Percentiles rank a stretch among this genome's conserved stretches.
Evolutionary conservation across 2,113 vertebrate genomes (phyloP).

Genomic region (Scomber scombrus): DNA sequence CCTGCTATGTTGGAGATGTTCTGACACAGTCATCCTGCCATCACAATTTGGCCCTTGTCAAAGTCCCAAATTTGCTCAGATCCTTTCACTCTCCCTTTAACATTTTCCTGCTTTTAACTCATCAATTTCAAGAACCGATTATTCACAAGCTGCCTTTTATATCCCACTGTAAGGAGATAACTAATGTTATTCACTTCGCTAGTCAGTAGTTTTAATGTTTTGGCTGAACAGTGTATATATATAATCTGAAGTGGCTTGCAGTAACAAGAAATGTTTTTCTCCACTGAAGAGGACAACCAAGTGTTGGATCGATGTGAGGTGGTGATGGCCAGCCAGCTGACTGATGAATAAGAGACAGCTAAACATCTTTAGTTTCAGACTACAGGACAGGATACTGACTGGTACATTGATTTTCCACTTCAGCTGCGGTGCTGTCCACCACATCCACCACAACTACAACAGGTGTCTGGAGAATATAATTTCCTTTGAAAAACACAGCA

Average conservation of each 20-base stretch:
- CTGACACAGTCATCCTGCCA: too few relatives aligned
- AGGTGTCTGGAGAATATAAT: not conserved
- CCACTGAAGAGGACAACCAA: not conserved
- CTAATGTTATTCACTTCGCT: too few relatives aligned
- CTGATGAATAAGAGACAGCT: constrained; percentile 24
- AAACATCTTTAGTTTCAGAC: constrained; percentile 16
- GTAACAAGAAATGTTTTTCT: too few relatives aligned
- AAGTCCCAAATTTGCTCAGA: too few relatives aligned
- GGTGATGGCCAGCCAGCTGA: not conserved
- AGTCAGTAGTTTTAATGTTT: too few relatives aligned
- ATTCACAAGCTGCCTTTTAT: too few relatives aligned
- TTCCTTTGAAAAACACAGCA: not conserved
- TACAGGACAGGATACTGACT: not conserved
- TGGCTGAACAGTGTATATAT: not conserved
- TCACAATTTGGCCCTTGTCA: too few relatives aligned
- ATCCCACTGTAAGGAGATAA: too few relatives aligned
- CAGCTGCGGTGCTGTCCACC: not conserved
- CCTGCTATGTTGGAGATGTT: too few relatives aligned
- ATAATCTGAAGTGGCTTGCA: not conserved
- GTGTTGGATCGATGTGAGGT: constrained; percentile 18
- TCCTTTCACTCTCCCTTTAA: too few relatives aligned
- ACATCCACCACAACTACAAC: not conserved
- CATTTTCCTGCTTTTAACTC: too few relatives aligned
- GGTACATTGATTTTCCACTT: constrained; percentile 28
- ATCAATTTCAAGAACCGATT: too few relatives aligned